Percentiles rank a stretch among this genome's conserved stretches.
phyloP scores from a whole-genome alignment of 2,113 vertebrate species.

The Aleadryas rufinucha region DNA sequence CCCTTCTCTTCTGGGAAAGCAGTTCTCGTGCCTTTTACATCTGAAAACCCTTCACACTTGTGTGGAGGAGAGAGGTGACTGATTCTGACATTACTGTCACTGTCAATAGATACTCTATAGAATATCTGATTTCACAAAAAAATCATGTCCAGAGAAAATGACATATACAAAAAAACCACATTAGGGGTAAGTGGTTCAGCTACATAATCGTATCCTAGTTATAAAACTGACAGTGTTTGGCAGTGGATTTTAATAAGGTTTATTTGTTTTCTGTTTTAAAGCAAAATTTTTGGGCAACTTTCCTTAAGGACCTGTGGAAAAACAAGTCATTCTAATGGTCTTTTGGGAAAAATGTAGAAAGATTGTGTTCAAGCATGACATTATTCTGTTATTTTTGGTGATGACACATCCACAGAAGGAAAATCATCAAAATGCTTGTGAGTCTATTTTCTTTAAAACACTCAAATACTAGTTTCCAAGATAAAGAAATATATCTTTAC shows the following conservation, averaged over 20 bases:
- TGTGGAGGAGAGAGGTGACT: neutral
- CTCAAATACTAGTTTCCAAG: neutral
- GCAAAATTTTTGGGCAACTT: neutral
- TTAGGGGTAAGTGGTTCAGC: neutral
- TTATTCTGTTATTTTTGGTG: neutral
- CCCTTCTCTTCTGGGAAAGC: neutral
- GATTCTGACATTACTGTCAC: neutral
- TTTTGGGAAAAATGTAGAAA: neutral
- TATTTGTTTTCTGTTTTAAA: neutral
- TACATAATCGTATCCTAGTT: neutral
- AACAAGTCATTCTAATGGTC: neutral
- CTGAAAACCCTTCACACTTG: neutral
- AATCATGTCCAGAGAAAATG: neutral
- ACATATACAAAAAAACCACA: accelerated
- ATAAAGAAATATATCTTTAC: neutral
- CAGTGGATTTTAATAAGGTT: neutral
- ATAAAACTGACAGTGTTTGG: neutral
- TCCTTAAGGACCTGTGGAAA: neutral
- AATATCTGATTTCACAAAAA: neutral
- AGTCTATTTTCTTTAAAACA: neutral
- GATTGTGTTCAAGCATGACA: neutral
- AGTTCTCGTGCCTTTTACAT: neutral
- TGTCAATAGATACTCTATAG: neutral
- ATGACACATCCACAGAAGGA: neutral
- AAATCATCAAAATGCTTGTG: neutral